Evolutionary conservation across 2,113 vertebrate species (phyloP).

Genomic region (Colistium nudipinnis): DNA sequence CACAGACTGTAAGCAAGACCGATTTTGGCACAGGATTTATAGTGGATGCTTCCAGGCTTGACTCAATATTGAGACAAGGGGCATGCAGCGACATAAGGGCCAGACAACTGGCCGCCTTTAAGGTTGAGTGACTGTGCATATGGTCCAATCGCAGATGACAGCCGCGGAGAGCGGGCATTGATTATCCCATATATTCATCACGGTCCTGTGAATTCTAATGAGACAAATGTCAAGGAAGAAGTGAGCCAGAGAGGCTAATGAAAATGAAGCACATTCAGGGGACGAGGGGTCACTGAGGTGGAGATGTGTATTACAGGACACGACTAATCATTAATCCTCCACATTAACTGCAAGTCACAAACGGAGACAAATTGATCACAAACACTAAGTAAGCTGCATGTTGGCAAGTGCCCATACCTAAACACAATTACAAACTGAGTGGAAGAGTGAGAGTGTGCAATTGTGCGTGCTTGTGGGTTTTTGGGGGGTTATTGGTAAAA

Average conservation of each 20-base stretch:
- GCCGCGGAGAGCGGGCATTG: constrained; percentile 61
- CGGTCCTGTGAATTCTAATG: constrained; percentile 68
- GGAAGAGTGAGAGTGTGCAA: constrained; percentile 5
- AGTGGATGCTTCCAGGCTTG: constrained; percentile 27
- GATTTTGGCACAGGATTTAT: constrained; percentile 42
- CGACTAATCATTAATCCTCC: constrained; percentile 62
- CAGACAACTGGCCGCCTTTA: constrained; percentile 74
- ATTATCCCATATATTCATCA: constrained; percentile 74
- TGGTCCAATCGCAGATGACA: constrained; percentile 67
- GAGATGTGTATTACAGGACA: constrained; percentile 53
- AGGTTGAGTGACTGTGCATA: constrained; percentile 71
- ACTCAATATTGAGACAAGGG: constrained; percentile 55
- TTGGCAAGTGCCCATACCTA: constrained; percentile 34
- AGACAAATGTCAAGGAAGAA: constrained; percentile 31
- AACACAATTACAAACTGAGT: constrained; percentile 35
- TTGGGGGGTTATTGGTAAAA: constrained; percentile 44
- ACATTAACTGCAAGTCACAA: constrained; percentile 56
- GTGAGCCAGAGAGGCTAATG: constrained; percentile 40
- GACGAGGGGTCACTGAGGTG: constrained; percentile 32
- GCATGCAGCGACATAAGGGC: constrained; percentile 66
- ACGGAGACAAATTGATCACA: constrained; percentile 52
- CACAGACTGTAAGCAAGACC: constrained; percentile 24
- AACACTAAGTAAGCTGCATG: constrained; percentile 30
- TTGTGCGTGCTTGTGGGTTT: constrained; percentile 5
- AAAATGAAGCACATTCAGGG: constrained; percentile 29